phyloP scores from a whole-genome alignment of 2,113 vertebrate genomes.

The Sinocyclocheilus grahami region DNA sequence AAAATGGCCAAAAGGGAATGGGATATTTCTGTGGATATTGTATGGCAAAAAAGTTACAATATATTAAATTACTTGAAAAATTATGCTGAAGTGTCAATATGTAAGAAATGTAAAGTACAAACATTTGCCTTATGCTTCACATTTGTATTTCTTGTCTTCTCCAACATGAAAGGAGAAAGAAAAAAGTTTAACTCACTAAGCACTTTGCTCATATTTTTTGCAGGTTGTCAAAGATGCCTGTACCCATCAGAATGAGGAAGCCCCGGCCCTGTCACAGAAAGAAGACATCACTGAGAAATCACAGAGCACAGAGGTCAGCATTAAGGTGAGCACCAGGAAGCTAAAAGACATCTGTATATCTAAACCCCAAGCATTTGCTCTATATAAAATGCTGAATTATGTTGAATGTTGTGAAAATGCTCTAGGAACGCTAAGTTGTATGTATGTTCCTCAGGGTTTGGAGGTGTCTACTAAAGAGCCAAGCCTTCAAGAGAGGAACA shows the following conservation, averaged over 20 bases:
- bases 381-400: background rate
- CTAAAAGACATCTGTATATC: background rate
- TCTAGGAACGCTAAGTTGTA: background rate
- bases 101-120: background rate
- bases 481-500: constrained; percentile 66
- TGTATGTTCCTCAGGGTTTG: constrained; percentile 69
- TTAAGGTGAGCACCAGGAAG: constrained; percentile 71
- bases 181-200: background rate
- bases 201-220: constrained; percentile 40
- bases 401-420: background rate
- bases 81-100: background rate
- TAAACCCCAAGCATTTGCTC: background rate
- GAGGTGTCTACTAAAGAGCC: constrained; percentile 79
- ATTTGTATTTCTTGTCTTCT: background rate
- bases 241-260: constrained; percentile 76
- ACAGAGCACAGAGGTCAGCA: constrained; percentile 81
- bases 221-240: constrained; percentile 79
- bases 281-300: constrained; percentile 78
- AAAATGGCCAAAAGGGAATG: background rate
- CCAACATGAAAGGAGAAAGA: background rate
- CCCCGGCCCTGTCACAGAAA: constrained; percentile 73
- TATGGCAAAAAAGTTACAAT: background rate
- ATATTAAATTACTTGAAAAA: background rate
- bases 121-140: background rate
- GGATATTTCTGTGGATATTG: background rate